Evolutionary conservation across 2,797 vertebrate species (phyloP), one percentile per base, ranked within the genome.

Genomic region (Paedocypris micromegethes): DNA sequence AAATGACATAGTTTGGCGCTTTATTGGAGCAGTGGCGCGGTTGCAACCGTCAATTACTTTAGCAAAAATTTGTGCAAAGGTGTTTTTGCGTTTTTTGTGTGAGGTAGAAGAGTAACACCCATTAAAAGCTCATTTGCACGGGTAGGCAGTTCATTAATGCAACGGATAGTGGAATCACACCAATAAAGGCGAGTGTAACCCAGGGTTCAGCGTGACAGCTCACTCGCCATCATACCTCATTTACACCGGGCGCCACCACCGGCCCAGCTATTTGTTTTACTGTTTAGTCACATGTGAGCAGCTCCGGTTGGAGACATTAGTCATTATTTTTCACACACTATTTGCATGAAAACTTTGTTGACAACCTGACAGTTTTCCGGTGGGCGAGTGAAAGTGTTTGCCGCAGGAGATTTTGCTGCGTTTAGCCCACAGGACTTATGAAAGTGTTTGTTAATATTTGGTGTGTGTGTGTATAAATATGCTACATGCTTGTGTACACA

Each of bases 61-160:
- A 84, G 87, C 79, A 80, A 84, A 87, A 86, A 86, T 89, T 82
- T 83, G 78, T 86, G 85, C 80, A 86, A 80, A 80, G 88, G 85
- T 79, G 81, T 58, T 75, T 59, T 80, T 83, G 81, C 86, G 79
- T 51, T 83, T 75, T 82, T 82, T 84, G 84, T 82, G 78, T 86
- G 85, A 86, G 87, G 79, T 81, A 87, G 86, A 86, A 91, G 93
- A 93, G 90, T 94, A 93, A 95, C 94, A 96, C 94, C 94, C 94
- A 95, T 96, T 97, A 98, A 92, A 93, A 93, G 83, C 87, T 91
- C 90, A 94, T 98, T 97, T 94, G 91, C 95, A 96, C 93, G 93
- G 93, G 83, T 86, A 94, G 93, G 94, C 93, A 92, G 88, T 95
- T 97, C 94, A 95, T 97, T 97, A 97, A 92, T 93, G 91, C 91